Base-by-base conservation (phyloP, 2,888 invertebrate genomes). In the Synanthedon andrenaeformis region DNA sequence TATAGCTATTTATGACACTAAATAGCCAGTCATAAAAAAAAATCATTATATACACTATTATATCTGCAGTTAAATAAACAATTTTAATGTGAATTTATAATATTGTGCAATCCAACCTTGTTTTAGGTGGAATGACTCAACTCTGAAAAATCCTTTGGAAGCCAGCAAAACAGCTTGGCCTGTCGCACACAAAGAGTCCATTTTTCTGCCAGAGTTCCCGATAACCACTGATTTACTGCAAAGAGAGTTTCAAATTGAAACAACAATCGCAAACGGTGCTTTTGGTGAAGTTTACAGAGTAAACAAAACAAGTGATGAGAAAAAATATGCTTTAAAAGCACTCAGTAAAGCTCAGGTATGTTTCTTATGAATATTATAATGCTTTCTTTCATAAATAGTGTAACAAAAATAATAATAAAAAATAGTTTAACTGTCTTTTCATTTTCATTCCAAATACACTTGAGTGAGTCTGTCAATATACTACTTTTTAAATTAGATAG, bases 261-360 rank as follows among this genome's bases (percentile, higher is more conserved):
- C 92, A 61, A 90, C 92, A 57, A 92, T 97, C 70, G 93, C 96
- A n/a, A 92, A 91, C 69, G 97, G 98, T 58, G 94, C 96, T 17
- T 98, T 96, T 80, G 96, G 97, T 19, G 92, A 93, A 79, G 97
- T 98, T 4, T 94, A 94, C 67, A 93, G 93, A 89, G 96, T 94
- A 12, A 83, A 88, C 59, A 90, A 92, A 71, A 89, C 90, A 54
- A 89, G 90, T 62, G 90, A 90, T 55, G 85, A 89, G 57, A 88
- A 91, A 65, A 79, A 91, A 59, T 96, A 92, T 85, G 97, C 97
- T 53, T 89, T 97, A 62, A 98, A 98, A 90, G 92, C 95, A 56
- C 89, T 95, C 14, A 91, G 91, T 59, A 95, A 95, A 82, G 90
- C 93, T 51, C 92, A 92, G 90, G 93, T 93, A 69, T 74, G 74